A percentile compares a stretch with the other conserved stretches of the same genome.
These are phyloP conservation scores for Potamarius usumacintae DNA, from an alignment of 2,113 vertebrate species.

Conservation along the genomic window DNA sequence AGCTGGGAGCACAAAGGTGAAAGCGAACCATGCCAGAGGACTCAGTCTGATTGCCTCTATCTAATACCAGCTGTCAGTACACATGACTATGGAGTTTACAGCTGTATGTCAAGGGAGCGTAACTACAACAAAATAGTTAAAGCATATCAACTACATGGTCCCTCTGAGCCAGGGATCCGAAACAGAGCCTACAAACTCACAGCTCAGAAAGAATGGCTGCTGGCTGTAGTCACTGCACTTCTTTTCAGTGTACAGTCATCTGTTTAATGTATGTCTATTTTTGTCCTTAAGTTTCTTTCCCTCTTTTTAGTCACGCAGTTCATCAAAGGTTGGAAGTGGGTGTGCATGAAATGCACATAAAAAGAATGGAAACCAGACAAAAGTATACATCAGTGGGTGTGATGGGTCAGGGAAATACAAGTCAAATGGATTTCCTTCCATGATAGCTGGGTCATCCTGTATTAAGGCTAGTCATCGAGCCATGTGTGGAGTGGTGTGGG, in stretches of 20 bases:
- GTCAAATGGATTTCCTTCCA: neutral
- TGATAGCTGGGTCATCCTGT: neutral
- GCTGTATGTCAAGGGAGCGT: conserved; percentile 68
- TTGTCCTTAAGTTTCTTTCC: neutral
- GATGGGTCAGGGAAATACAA: neutral
- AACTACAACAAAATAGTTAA: conserved; percentile 62
- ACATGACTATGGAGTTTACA: conserved; percentile 62
- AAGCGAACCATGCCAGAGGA: conserved; percentile 62
- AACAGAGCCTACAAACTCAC: neutral
- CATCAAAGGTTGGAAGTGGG: neutral
- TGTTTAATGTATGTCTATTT: neutral
- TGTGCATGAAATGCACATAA: neutral
- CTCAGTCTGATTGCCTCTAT: conserved; percentile 66
- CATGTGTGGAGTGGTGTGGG: too few relatives aligned
- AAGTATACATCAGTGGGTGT: neutral
- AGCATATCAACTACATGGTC: conserved; percentile 48
- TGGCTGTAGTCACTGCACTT: neutral
- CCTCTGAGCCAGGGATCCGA: neutral
- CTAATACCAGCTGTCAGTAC: conserved; percentile 66
- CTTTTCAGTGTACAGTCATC: neutral
- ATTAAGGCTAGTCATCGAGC: neutral
- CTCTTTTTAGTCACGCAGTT: neutral
- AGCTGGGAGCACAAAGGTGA: conserved; percentile 61
- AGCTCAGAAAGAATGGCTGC: conserved; percentile 12
- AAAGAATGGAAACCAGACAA: neutral